Conservation (phyloP, 2,797 vertebrate species). For the Austrolebias charrua region DNA sequence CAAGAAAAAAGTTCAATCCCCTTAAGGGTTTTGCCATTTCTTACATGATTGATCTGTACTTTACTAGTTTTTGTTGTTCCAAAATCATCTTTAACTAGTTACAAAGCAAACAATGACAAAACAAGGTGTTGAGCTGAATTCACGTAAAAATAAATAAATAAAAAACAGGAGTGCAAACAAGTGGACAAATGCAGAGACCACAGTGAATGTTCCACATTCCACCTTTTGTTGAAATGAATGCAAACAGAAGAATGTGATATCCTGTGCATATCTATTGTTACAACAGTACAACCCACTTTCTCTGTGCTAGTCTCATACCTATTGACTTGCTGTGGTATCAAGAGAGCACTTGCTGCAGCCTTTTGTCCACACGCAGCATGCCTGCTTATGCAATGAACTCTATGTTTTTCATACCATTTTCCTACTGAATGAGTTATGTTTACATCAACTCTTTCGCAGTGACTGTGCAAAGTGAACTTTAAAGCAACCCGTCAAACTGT, state of each 20-base stretch:
- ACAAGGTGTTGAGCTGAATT: no score
- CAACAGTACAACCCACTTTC: conserved; percentile 65
- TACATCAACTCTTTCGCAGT: neutral
- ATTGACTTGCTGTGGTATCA: conserved; percentile 67
- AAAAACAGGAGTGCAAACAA: conserved; percentile 48
- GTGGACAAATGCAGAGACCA: conserved; percentile 21
- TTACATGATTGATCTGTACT: no score
- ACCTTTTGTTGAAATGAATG: conserved; percentile 74
- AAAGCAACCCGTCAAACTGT: conserved; percentile 10
- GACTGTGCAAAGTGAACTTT: conserved; percentile 19
- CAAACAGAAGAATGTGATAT: conserved; percentile 77
- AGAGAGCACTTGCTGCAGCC: conserved; percentile 59
- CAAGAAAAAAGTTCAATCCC: no score
- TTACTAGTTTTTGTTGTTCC: no score
- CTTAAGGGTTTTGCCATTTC: no score
- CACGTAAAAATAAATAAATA: neutral
- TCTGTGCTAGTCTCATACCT: conserved; percentile 58
- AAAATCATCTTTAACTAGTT: no score
- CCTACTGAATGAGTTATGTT: neutral
- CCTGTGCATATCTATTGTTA: conserved; percentile 80
- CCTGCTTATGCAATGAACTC: conserved; percentile 42
- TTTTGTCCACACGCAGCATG: conserved; percentile 53
- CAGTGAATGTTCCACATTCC: conserved; percentile 71
- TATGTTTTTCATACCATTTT: neutral
- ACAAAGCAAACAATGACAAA: neutral